Conservation (phyloP, 2,888 invertebrate species). For the Peribatodes rhomboidaria region DNA sequence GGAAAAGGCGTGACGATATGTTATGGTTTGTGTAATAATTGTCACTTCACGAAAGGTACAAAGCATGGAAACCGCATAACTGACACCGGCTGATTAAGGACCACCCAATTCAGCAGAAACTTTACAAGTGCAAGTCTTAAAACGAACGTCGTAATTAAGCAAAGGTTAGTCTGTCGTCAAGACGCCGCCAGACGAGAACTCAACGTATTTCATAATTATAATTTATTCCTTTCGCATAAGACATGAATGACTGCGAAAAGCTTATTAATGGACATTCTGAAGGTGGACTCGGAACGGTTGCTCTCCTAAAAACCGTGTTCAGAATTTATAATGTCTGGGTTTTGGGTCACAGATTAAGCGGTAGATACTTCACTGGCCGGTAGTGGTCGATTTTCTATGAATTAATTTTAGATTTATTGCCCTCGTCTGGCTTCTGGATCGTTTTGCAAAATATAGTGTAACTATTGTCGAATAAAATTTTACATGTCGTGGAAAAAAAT, state of each 20-base stretch:
- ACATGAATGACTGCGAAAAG: constrained; percentile 72
- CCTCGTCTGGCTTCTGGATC: too few relatives aligned
- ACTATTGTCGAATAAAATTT: too few relatives aligned
- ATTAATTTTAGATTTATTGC: background rate
- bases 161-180: constrained; percentile 5
- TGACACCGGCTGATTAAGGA: too few relatives aligned
- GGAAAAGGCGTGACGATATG: too few relatives aligned
- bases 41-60: too few relatives aligned
- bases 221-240: constrained; percentile 68
- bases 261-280: constrained; percentile 71
- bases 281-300: constrained; percentile 72
- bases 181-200: constrained; percentile 39
- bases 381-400: background rate
- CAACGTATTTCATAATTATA: constrained; percentile 51
- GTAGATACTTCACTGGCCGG: background rate
- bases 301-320: constrained; percentile 62
- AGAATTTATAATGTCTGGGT: constrained; percentile 61
- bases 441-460: too few relatives aligned
- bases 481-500: too few relatives aligned
- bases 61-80: too few relatives aligned
- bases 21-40: too few relatives aligned
- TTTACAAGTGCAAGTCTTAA: background rate
- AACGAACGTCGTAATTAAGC: constrained; percentile 4
- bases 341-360: background rate
- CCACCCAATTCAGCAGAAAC: too few relatives aligned